Base-by-base conservation (phyloP, 2,113 vertebrate species). In the Epinephelus cyanopodus region DNA sequence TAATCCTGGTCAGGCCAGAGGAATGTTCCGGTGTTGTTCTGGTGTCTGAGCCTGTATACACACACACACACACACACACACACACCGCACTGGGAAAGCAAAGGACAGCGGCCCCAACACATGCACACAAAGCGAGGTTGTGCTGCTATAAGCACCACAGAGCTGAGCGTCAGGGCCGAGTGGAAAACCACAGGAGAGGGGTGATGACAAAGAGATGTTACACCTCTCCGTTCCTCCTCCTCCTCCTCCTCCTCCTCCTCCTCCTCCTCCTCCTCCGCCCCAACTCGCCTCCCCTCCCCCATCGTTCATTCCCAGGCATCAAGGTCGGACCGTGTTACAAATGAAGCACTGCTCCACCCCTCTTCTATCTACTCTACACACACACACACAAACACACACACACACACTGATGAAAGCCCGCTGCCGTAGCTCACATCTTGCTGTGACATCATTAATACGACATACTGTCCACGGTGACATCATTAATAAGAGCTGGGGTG, bases 391-490 rank as follows among this genome's bases (percentile, higher is more conserved):
- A 45, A 63, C 57, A 67, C 56, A 60, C 65, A 72, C 80, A 60
- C 65, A 65, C 54, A 68, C 79, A 47, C 71, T 79, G 84, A 89
- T 80, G 77, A 86, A 89, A 69, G 47, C 54, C 82, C 23, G 1
- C 77, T 73, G 74, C 79, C 83, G 81, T 89, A 89, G 84, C 86
- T 85, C 87, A 86, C 79, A 72, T 56, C 86, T 83, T 60, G 65
- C 88, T 79, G 90, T 92, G 90, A 92, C 92, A 92, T 93, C 93
- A 94, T 94, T 91, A 92, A 93, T 89, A 91, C 87, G 71, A 91
- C 84, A 90, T 79, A 90, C 83, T 87, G 91, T 90, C 89, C 87
- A 85, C 76, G 71, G 85, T 93, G 91, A 92, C 89, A 92, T 93
- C 89, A 92, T 94, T 92, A 92, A 92, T 90, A 91, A 82, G 83